A percentile compares a stretch with the other conserved stretches of the same genome.
phyloP scores from a whole-genome alignment of 1,140 invertebrate genomes.

The Danaus melanippus region DNA sequence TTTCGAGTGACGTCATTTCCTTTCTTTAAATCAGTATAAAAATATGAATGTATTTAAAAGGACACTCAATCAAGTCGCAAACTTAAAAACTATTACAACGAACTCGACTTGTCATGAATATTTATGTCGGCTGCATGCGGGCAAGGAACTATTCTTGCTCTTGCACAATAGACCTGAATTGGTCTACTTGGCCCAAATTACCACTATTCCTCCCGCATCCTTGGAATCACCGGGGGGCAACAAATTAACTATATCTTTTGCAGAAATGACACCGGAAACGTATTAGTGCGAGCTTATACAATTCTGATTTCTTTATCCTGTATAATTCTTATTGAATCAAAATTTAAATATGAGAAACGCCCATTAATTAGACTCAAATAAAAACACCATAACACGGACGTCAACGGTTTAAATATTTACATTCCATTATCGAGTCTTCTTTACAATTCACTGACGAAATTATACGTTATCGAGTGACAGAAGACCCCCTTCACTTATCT shows the following conservation, averaged over 20 bases:
- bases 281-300: slow-evolving; percentile 3
- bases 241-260: slow-evolving; percentile 29
- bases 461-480: slow-evolving; percentile 34
- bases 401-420: slow-evolving; percentile 5
- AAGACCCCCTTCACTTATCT: slow-evolving; percentile 50
- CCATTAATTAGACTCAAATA: too few species aligned
- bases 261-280: slow-evolving; percentile 14
- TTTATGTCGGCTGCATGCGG: slow-evolving; percentile 55
- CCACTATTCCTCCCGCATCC: slow-evolving; percentile 60
- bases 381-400: not conserved
- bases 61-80: slow-evolving; percentile 1
- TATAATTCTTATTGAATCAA: too few species aligned
- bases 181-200: slow-evolving; percentile 63
- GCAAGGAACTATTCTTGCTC: slow-evolving; percentile 59
- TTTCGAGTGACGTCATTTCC: too few species aligned
- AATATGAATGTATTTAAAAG: slow-evolving; percentile 1
- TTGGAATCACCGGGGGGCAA: slow-evolving; percentile 26
- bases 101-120: slow-evolving; percentile 37
- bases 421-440: slow-evolving; percentile 3
- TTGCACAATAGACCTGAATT: slow-evolving; percentile 53
- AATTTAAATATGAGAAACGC: too few species aligned
- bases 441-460: slow-evolving; percentile 27
- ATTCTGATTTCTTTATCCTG: not conserved
- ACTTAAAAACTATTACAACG: slow-evolving; percentile 3
- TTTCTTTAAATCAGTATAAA: too few species aligned